phyloP scores from a whole-genome alignment of 2,113 vertebrate genomes.

The Halcyon senegalensis region DNA sequence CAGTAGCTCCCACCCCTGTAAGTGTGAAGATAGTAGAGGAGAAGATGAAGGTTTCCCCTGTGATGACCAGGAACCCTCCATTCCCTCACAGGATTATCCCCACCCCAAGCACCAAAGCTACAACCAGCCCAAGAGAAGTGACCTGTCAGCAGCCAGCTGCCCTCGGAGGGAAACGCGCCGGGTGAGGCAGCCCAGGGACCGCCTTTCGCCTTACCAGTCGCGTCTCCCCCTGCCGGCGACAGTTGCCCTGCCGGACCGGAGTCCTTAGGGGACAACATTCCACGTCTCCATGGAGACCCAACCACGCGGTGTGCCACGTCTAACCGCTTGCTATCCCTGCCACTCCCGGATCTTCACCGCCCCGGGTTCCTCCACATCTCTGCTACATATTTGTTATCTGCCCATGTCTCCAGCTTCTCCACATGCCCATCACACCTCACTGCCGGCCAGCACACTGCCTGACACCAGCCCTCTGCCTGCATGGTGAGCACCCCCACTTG shows the following conservation, averaged over 20 bases:
- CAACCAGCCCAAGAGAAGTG: not conserved
- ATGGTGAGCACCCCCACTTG: not conserved
- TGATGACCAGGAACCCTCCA: not conserved
- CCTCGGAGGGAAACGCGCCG: too few relatives aligned
- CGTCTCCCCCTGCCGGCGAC: not conserved
- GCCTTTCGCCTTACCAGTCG: not conserved
- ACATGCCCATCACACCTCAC: not conserved
- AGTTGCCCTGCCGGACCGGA: not conserved
- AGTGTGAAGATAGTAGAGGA: rapidly evolving
- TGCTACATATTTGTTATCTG: not conserved
- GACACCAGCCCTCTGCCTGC: too few relatives aligned
- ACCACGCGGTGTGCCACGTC: not conserved
- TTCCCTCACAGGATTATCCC: not conserved
- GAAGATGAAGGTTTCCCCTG: not conserved
- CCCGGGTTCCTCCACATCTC: rapidly evolving
- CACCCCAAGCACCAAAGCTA: not conserved
- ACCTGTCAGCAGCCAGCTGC: not conserved
- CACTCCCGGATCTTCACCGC: not conserved
- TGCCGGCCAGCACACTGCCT: rapidly evolving
- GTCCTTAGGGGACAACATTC: not conserved
- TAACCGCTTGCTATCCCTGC: not conserved
- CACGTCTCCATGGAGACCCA: not conserved
- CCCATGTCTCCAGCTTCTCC: not conserved
- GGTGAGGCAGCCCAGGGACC: not conserved
- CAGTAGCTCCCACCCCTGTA: not conserved